Conservation (phyloP, 2,797 vertebrate genomes). For the Cirrhinus mrigala region DNA sequence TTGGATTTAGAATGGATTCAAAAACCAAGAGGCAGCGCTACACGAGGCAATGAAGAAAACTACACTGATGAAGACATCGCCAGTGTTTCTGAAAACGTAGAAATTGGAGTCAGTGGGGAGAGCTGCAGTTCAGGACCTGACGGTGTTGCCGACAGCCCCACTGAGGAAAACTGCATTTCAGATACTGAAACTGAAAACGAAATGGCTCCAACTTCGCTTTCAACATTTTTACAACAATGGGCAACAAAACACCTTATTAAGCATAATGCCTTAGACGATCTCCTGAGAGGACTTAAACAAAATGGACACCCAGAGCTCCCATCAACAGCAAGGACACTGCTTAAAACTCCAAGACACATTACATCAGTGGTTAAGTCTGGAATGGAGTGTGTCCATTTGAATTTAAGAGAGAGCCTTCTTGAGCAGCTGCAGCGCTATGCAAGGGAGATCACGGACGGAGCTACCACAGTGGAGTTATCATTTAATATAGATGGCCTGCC, state of each 20-base stretch:
- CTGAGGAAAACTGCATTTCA: not conserved
- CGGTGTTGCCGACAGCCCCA: not conserved
- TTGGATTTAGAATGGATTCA: not conserved
- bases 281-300: not conserved
- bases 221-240: not conserved
- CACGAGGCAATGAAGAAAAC: not conserved
- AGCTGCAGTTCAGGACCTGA: not conserved
- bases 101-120: not conserved
- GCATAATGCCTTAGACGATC: not conserved
- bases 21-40: conserved; percentile 2
- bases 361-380: not conserved
- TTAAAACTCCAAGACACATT: not conserved
- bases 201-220: not conserved
- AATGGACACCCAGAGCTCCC: not conserved
- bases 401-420: not conserved
- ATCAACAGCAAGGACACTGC: not conserved
- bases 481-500: not conserved
- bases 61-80: not conserved
- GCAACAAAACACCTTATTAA: not conserved
- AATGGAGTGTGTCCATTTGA: conserved; percentile 8
- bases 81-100: not conserved
- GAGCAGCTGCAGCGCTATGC: not conserved
- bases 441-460: not conserved
- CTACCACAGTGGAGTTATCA: not conserved
- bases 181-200: not conserved